Evolutionary conservation across 2,113 vertebrate species (phyloP), one percentile per base, ranked within the genome.

Genomic region (Suricata suricatta): DNA sequence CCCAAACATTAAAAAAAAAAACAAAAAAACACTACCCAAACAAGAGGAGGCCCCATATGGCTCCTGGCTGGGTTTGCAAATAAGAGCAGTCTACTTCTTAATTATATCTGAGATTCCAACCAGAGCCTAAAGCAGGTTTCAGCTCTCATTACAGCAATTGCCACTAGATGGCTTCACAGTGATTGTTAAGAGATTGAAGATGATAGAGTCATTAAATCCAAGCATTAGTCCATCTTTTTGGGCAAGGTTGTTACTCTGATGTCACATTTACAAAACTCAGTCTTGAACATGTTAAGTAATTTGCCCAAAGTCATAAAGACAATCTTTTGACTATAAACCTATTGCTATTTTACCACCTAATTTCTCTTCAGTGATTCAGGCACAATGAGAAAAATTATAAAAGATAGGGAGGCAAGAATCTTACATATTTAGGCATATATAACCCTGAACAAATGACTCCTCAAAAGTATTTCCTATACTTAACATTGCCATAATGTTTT

Each of bases 311-410:
- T 88, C 25, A 72, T 38, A 94, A 85, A 35, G 41, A 38, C 82
- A 89, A 86, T 47, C 77, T 89, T 95, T 68, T 80, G 12, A 88
- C 33, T 83, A 83, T 52, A 90, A 96, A 41, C 86, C 19, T 44
- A 77, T 6, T 71, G 12, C 52, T 23, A 94, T 93, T 96, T 97
- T 97, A 92, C 14, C n/a, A 92, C 31, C 25, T 63, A 95, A 96
- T 80, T 96, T 92, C 44, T 91, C 66, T 93, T 77, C 33, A 9
- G 76, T 74, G 79, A 92, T 76, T 86, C 86, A 68, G 27, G 19
- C 21, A 89, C 52, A 74, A 80, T 63, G 29, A 96, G 10, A 95
- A 92, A 31, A 96, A 94, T 84, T 88, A 93, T 14, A 93, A 92
- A 92, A 95, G 19, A 88, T 1, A 74, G 17, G 17, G 19, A n/a